These are phyloP conservation scores for Oncorhynchus clarkii DNA, from an alignment of 2,113 vertebrate genomes.

Conservation along the genomic window DNA sequence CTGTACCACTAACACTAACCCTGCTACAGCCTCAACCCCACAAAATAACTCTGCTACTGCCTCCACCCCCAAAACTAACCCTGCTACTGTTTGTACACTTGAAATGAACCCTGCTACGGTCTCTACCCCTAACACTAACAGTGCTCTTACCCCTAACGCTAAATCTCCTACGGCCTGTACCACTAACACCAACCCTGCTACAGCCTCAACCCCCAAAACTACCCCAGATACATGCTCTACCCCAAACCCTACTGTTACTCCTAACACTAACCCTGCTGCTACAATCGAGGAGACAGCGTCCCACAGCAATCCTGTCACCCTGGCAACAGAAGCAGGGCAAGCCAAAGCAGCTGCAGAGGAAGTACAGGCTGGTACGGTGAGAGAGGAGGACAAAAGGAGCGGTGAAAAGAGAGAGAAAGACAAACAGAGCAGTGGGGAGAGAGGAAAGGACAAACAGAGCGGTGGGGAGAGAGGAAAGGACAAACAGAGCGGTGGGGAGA, in stretches of 20 bases:
- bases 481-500: too few species aligned
- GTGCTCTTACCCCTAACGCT: neutral
- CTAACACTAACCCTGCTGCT: neutral
- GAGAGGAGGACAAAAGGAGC: neutral
- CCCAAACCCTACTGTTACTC: neutral
- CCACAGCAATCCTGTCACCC: too few species aligned
- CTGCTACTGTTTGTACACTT: neutral
- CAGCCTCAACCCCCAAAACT: neutral
- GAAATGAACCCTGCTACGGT: constrained; percentile 6
- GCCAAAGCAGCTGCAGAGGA: neutral
- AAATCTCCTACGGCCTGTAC: neutral
- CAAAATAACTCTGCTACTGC: neutral
- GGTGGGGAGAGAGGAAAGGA: too few species aligned
- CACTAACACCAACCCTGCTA: neutral
- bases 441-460: too few species aligned
- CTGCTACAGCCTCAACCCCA: neutral
- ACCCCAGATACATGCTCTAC: neutral
- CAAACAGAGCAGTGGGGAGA: constrained; percentile 11
- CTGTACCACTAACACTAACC: neutral
- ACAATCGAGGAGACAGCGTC: too few species aligned
- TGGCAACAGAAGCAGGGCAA: constrained; percentile 4
- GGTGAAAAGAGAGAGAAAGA: neutral
- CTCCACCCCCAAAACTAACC: neutral
- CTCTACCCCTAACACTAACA: neutral
- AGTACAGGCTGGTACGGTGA: neutral